phyloP scores from a whole-genome alignment of 2,113 vertebrate species.

The Mustela lutreola region DNA sequence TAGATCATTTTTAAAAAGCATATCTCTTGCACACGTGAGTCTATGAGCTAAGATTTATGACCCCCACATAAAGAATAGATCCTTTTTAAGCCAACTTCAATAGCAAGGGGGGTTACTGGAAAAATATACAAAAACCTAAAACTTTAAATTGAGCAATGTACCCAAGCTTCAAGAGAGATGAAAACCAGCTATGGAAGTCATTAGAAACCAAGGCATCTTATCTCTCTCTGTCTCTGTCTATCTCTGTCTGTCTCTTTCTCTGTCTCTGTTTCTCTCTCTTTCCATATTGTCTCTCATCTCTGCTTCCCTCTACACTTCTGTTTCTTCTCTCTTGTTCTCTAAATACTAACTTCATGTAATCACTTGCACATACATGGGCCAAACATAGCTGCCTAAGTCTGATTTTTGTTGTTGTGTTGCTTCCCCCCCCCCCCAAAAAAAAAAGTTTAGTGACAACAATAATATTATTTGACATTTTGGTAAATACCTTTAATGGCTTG shows the following conservation, averaged over 20 bases:
- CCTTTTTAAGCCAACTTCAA: neutral
- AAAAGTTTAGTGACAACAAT: neutral
- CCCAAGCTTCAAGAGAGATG: neutral
- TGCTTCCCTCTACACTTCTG: neutral
- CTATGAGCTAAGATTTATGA: neutral
- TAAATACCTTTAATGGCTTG: neutral
- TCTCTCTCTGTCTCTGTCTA: neutral
- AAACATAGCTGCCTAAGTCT: neutral
- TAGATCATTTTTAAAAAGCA: neutral
- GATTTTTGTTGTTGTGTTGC: neutral
- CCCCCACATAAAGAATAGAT: neutral
- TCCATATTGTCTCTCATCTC: neutral
- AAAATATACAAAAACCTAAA: conserved; percentile 25
- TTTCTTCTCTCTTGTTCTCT: neutral
- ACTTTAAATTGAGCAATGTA: neutral
- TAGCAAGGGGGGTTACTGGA: neutral
- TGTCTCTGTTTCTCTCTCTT: neutral
- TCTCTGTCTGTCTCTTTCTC: neutral
- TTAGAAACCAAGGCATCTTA: neutral
- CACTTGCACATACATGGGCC: neutral
- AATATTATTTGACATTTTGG: conserved; percentile 23
- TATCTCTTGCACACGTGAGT: neutral
- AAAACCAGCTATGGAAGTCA: neutral
- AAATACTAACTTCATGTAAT: neutral
- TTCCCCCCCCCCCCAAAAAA: conserved; percentile 1